Evolutionary conservation across 2,113 vertebrate species (phyloP).

Genomic region (Dipodomys ordii): DNA sequence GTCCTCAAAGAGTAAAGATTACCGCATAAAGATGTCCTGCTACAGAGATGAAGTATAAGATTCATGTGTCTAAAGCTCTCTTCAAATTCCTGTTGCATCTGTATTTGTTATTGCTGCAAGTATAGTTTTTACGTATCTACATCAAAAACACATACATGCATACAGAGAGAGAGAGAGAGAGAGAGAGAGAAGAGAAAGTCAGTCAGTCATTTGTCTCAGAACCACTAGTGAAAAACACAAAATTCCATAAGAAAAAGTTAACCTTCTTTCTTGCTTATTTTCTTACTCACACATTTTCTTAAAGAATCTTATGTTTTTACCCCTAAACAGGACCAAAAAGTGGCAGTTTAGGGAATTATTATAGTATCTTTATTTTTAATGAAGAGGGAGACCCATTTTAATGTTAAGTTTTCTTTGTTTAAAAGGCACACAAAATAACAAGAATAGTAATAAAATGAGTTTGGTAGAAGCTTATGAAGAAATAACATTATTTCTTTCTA

Average conservation of each 20-base stretch:
- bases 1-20: rapidly evolving
- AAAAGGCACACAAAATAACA: neutral
- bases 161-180: too few relatives aligned
- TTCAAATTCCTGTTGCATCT: neutral
- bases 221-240: constrained; percentile 13
- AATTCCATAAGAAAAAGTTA: neutral
- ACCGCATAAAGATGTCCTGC: neutral
- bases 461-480: neutral
- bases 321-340: neutral
- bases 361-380: neutral
- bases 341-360: neutral
- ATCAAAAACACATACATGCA: neutral
- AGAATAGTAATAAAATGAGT: neutral
- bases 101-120: neutral
- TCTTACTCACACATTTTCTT: constrained; percentile 6
- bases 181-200: too few relatives aligned
- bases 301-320: neutral
- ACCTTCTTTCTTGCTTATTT: neutral
- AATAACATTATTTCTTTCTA: neutral
- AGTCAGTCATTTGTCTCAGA: neutral
- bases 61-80: neutral
- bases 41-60: neutral
- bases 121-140: neutral
- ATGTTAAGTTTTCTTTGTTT: neutral
- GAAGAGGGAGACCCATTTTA: neutral